Conservation (phyloP, 1,140 invertebrate species). For the Lepidurus couesii region DNA sequence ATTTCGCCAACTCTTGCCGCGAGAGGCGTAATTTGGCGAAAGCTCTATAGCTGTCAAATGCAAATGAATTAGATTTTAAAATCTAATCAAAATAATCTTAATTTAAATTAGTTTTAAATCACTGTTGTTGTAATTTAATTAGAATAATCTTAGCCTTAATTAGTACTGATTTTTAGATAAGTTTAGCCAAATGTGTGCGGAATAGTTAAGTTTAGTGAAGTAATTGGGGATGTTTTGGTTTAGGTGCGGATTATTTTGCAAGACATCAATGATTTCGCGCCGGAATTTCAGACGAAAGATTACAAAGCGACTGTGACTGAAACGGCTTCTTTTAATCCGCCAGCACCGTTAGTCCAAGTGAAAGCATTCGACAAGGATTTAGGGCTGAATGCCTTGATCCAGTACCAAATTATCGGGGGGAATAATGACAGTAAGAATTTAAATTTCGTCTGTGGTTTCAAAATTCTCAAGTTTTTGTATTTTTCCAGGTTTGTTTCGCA, state of each 20-base stretch:
- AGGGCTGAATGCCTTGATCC: slow-evolving; percentile 65
- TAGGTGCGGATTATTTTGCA: slow-evolving; percentile 60
- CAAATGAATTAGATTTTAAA: no score
- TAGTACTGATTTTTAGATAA: no score
- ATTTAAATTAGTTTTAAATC: no score
- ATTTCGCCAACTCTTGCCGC: no score
- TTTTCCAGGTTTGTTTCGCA: slow-evolving; percentile 57
- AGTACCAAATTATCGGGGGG: slow-evolving; percentile 64
- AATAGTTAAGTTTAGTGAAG: background rate
- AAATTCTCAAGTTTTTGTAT: slow-evolving; percentile 19
- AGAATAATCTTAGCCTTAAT: no score
- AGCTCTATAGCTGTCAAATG: slow-evolving; percentile 33
- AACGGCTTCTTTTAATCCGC: slow-evolving; percentile 68
- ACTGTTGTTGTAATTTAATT: no score
- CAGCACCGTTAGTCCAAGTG: slow-evolving; percentile 68
- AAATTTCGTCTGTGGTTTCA: slow-evolving; percentile 15
- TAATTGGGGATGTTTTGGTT: background rate
- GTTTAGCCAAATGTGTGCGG: background rate
- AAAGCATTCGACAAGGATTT: slow-evolving; percentile 71
- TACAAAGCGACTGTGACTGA: slow-evolving; percentile 75
- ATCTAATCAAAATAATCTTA: no score
- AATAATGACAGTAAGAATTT: slow-evolving; percentile 56
- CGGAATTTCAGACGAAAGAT: slow-evolving; percentile 64
- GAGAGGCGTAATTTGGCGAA: no score
- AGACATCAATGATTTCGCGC: slow-evolving; percentile 79